Percentiles rank a stretch among this genome's conserved stretches.
Conservation (phyloP, 1,140 invertebrate genomes). For the Drosophila arawakana region DNA sequence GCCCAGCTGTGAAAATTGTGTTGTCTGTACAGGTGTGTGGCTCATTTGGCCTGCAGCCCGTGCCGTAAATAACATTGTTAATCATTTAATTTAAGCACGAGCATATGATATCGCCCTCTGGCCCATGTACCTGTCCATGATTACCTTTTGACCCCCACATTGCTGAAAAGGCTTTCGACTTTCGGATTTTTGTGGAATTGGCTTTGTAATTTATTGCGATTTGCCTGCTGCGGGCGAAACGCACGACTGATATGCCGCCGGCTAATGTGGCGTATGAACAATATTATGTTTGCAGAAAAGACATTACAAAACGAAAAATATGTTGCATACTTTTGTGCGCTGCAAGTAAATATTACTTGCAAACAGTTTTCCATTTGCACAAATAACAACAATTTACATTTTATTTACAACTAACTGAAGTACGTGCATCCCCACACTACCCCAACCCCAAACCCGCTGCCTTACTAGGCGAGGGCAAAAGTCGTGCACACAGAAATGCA, state of each 20-base stretch:
- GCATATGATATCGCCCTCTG: conserved; percentile 33
- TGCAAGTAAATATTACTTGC: conserved; percentile 36
- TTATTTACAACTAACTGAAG: conserved; percentile 53
- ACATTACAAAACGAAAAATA: background rate
- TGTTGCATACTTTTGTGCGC: conserved; percentile 45
- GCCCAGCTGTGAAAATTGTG: background rate
- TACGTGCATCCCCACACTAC: conserved; percentile 31
- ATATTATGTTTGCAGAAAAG: background rate
- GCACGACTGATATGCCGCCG: conserved; percentile 25
- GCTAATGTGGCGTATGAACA: conserved; percentile 45
- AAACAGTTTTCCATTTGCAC: conserved; percentile 20
- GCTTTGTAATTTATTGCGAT: conserved; percentile 51
- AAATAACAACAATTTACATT: conserved; percentile 49
- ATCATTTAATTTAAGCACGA: conserved; percentile 80
- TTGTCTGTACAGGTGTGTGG: conserved; percentile 6
- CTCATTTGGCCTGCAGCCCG: conserved; percentile 32
- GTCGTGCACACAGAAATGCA: conserved; percentile 47
- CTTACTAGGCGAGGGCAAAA: conserved; percentile 29
- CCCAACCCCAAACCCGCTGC: background rate
- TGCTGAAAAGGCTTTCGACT: conserved; percentile 14
- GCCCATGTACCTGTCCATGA: conserved; percentile 1
- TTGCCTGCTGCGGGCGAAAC: conserved; percentile 36
- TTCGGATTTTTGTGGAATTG: conserved; percentile 19
- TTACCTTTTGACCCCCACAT: conserved; percentile 2
- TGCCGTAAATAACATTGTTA: conserved; percentile 77